phyloP scores from a whole-genome alignment of 2,888 invertebrate genomes.

The Pycnomerus fuliginosus region DNA sequence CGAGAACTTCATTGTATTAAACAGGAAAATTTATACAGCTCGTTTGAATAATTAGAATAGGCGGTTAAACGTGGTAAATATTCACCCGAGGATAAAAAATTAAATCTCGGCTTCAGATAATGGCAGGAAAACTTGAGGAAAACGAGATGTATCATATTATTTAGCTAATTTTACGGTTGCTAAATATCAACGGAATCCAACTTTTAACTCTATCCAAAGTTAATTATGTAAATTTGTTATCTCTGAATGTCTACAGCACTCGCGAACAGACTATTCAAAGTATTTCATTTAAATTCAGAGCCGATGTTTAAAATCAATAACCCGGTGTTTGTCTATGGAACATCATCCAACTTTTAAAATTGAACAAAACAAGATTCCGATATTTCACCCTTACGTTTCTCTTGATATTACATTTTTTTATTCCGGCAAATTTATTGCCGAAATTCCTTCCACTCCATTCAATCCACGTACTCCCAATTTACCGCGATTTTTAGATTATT shows the following conservation, averaged over 20 bases:
- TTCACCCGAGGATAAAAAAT: too few species aligned
- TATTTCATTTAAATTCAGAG: slow-evolving; percentile 21
- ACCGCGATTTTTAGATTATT: too few species aligned
- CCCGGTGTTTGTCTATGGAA: slow-evolving; percentile 8
- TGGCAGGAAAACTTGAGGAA: too few species aligned
- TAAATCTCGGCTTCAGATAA: too few species aligned
- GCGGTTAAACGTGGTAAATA: too few species aligned
- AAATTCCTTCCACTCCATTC: too few species aligned
- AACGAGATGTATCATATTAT: too few species aligned
- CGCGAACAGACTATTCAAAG: slow-evolving; percentile 23
- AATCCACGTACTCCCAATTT: too few species aligned
- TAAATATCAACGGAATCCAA: slow-evolving; percentile 13
- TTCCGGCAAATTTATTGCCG: too few species aligned
- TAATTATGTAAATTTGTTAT: slow-evolving; percentile 24
- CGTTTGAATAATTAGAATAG: too few species aligned
- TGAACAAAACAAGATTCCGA: slow-evolving; percentile 12
- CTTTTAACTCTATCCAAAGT: slow-evolving; percentile 16
- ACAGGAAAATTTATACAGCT: too few species aligned
- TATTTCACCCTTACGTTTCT: slow-evolving; percentile 6
- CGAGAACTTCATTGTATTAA: too few species aligned
- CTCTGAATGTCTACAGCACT: slow-evolving; percentile 17
- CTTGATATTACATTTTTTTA: slow-evolving; percentile 3
- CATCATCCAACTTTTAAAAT: slow-evolving; percentile 14
- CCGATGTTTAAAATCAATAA: slow-evolving; percentile 21
- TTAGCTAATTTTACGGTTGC: slow-evolving; percentile 13